These are phyloP conservation scores for Nemurella pictetii DNA, from an alignment of 2,888 invertebrate species.

Conservation along the genomic window DNA sequence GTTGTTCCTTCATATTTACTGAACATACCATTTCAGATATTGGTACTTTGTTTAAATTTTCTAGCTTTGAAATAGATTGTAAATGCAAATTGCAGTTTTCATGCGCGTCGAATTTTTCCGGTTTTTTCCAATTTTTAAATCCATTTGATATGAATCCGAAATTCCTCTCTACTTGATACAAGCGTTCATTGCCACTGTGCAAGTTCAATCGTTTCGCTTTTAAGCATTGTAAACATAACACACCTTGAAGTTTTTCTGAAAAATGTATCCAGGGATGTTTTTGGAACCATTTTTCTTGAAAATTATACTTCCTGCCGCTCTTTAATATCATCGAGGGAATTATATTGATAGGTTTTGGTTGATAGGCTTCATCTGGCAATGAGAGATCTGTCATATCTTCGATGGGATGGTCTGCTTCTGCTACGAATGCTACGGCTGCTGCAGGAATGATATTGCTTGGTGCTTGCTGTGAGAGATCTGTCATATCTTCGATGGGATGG, in stretches of 20 bases:
- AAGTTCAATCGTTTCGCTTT: conserved; percentile 18
- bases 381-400: neutral
- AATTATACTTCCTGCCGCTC: conserved; percentile 1
- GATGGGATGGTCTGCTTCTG: neutral
- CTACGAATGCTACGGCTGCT: neutral
- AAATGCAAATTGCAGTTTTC: conserved; percentile 20
- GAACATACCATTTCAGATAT: conserved; percentile 12
- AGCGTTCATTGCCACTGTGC: conserved; percentile 15
- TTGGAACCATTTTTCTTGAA: conserved; percentile 15
- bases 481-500: too few relatives aligned
- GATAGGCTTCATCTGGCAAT: conserved; percentile 12
- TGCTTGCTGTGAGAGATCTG: too few relatives aligned
- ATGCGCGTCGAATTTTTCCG: conserved; percentile 11
- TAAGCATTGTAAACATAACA: conserved; percentile 8
- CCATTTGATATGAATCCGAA: conserved; percentile 10
- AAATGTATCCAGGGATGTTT: conserved; percentile 23
- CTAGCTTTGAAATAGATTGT: conserved; percentile 3
- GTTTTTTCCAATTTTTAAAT: conserved; percentile 20
- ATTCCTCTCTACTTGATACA: conserved; percentile 20
- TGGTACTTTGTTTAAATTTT: conserved; percentile 8
- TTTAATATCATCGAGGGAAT: neutral
- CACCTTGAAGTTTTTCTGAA: conserved; percentile 21
- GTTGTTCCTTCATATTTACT: neutral
- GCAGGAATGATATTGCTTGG: neutral
- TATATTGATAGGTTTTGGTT: conserved; percentile 9